These are phyloP conservation scores for Nasonia longicornis DNA, from an alignment of 1,140 invertebrate genomes.

Conservation along the genomic window DNA sequence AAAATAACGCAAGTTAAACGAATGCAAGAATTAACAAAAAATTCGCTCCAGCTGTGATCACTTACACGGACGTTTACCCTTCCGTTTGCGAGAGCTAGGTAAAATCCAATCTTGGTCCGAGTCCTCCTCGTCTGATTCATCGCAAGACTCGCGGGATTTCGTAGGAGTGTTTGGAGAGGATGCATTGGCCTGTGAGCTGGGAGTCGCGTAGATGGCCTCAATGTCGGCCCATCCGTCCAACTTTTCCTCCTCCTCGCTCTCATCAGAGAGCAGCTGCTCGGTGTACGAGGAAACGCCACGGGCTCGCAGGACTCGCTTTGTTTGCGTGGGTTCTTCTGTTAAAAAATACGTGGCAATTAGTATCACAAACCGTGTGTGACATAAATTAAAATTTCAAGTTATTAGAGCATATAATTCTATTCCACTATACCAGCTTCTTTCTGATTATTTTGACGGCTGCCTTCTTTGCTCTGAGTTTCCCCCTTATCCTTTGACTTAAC, in stretches of 20 bases:
- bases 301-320: constrained; percentile 59
- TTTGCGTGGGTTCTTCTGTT: constrained; percentile 48
- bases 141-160: constrained; percentile 39
- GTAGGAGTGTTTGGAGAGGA: constrained; percentile 49
- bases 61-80: constrained; percentile 64
- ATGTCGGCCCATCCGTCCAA: constrained; percentile 59
- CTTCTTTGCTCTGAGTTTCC: background rate
- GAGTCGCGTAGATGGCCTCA: constrained; percentile 54
- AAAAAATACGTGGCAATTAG: constrained; percentile 23
- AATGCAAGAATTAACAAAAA: background rate
- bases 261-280: constrained; percentile 62
- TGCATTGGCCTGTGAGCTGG: constrained; percentile 52
- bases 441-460: background rate
- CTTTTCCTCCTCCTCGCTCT: constrained; percentile 59
- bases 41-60: background rate
- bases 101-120: constrained; percentile 67
- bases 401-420: background rate
- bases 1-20: constrained; percentile 7
- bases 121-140: constrained; percentile 58
- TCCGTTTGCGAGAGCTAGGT: constrained; percentile 64
- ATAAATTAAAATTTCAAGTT: background rate
- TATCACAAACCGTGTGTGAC: background rate
- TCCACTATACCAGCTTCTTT: background rate
- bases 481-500: background rate
- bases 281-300: constrained; percentile 65